phyloP scores from a whole-genome alignment of 2,113 vertebrate genomes.

The Archocentrus centrarchus region DNA sequence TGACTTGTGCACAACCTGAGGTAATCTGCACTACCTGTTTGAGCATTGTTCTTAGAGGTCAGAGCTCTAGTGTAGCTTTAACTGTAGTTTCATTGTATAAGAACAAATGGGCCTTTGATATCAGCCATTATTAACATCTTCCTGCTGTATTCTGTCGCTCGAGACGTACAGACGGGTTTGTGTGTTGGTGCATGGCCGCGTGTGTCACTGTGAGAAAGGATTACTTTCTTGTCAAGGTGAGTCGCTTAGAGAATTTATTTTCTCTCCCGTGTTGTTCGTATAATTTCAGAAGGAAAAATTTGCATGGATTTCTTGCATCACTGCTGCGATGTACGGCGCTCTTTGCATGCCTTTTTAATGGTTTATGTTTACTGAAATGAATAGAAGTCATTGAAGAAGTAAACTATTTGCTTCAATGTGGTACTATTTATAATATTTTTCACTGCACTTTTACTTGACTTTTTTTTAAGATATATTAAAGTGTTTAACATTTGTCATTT shows the following conservation, averaged over 20 bases:
- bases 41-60: slow-evolving; percentile 32
- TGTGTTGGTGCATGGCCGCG: slow-evolving; percentile 5
- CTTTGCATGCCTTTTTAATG: not conserved
- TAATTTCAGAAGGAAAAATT: not conserved
- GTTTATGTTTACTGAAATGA: not conserved
- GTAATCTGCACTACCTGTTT: slow-evolving; percentile 18
- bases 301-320: not conserved
- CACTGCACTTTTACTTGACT: not conserved
- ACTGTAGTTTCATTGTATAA: slow-evolving; percentile 5
- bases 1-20: slow-evolving; percentile 9
- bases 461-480: not conserved
- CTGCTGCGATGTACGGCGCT: not conserved
- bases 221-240: slow-evolving; percentile 46
- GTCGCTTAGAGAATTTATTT: not conserved
- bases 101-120: slow-evolving; percentile 36
- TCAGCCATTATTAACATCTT: slow-evolving; percentile 39
- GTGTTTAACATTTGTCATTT: not conserved
- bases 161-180: slow-evolving; percentile 13
- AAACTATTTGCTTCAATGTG: not conserved
- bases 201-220: not conserved
- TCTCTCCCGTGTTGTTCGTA: not conserved
- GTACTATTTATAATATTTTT: not conserved
- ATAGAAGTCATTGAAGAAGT: not conserved
- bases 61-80: slow-evolving; percentile 27
- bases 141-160: slow-evolving; percentile 15